A percentile compares a stretch with the other conserved stretches of the same genome.
Evolutionary conservation across 2,888 invertebrate genomes (phyloP).

Genomic region (Acrobeloides nanus): DNA sequence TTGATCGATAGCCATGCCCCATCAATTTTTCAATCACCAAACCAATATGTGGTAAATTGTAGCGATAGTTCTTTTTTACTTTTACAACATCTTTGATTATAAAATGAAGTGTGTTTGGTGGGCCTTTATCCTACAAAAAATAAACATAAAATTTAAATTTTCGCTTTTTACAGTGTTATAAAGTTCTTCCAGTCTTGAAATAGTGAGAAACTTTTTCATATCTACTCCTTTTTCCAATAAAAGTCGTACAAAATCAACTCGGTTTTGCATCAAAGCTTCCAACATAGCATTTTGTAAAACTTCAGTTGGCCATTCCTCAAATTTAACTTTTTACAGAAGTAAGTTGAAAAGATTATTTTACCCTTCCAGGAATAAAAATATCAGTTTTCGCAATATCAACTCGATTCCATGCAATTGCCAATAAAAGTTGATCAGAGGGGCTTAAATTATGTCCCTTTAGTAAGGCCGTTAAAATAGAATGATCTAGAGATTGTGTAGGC

Average conservation of each 20-base stretch:
- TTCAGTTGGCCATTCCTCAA: slow-evolving; percentile 90
- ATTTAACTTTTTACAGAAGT: no score
- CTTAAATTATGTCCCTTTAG: slow-evolving; percentile 64
- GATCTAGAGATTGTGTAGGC: slow-evolving; percentile 85
- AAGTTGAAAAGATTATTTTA: no score
- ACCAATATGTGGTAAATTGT: slow-evolving; percentile 89
- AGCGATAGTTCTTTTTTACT: slow-evolving; percentile 63
- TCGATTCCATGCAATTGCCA: slow-evolving; percentile 93
- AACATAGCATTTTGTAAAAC: slow-evolving; percentile 96
- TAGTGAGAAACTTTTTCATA: slow-evolving; percentile 92
- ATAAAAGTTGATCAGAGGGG: slow-evolving; percentile 83
- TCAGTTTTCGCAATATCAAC: slow-evolving; percentile 94
- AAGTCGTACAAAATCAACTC: slow-evolving; percentile 93
- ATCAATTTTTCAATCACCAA: slow-evolving; percentile 92
- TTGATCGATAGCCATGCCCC: slow-evolving; percentile 91
- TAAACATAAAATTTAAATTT: neutral
- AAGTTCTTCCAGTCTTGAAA: slow-evolving; percentile 85
- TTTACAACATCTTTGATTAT: slow-evolving; percentile 13
- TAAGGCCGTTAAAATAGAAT: slow-evolving; percentile 86
- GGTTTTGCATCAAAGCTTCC: slow-evolving; percentile 76
- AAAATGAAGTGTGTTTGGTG: slow-evolving; percentile 78
- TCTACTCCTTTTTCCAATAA: slow-evolving; percentile 93
- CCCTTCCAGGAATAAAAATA: slow-evolving; percentile 66
- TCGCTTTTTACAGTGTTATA: slow-evolving; percentile 68
- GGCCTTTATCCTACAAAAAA: slow-evolving; percentile 63